Base-by-base conservation (phyloP, 2,888 invertebrate species). In the Orchesella flavescens region DNA sequence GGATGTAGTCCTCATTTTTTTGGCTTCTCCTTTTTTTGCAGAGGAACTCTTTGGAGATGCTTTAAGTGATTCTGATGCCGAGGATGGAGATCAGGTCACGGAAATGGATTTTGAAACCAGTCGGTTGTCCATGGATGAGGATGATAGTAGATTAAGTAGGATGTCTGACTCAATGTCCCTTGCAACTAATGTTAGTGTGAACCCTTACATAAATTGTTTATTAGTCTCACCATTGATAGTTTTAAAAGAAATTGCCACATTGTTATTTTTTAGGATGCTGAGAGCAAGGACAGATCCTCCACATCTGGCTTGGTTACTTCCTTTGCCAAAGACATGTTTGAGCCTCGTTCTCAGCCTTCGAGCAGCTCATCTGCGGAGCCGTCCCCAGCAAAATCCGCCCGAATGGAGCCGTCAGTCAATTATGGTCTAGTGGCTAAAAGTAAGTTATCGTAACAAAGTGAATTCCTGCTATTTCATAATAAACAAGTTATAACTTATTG, bases 31-130 rank as follows among this genome's bases (percentile, higher is more conserved):
- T n/a, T n/a, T n/a, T 44, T 57, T 59, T 24, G 1, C 10, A 1
- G 10, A 2, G n/a, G 19, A 86, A 59, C 74, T 97, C 89, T 98
- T 98, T 91, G 98, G 97, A 44, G 97, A 96, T 86, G 94, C 95
- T 44, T 94, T 97, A 0, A 97, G 97, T 89, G 97, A 97, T 88
- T 96, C 96, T 53, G 91, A 91, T 76, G 91, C 90, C 34, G 95
- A 95, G 85, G 94, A 94, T 78, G 96, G 96, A 87, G 95, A 95
- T 74, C 75, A n/a, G 0, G 80, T 34, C 12, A 81, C 63, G 0
- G 85, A 84, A 7, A 55, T 84, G 73, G 87, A 87, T 72, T 84
- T 86, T 69, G 86, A 87, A 76, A n/a, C n/a, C n/a, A 87, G 87
- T 69, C 72, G 87, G 49, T 57, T 86, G 43, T 87, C 87, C 1